Percentiles rank a stretch among this genome's conserved stretches.
phyloP scores from a whole-genome alignment of 2,797 vertebrate species.

The Benthosema pterotum region DNA sequence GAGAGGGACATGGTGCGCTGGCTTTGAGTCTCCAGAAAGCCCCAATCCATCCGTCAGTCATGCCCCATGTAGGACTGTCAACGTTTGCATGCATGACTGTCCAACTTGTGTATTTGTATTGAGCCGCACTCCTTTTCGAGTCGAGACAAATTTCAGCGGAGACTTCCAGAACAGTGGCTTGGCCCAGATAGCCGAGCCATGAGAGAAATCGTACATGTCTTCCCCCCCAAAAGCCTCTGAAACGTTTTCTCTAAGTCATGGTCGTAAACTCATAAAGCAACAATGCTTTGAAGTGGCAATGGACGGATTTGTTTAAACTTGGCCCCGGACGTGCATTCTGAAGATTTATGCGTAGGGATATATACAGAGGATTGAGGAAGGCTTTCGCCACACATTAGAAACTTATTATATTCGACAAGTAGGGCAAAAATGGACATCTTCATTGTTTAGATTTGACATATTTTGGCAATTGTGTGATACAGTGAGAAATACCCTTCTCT shows the following conservation, averaged over 20 bases:
- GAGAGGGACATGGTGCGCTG: conserved; percentile 36
- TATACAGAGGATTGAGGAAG: conserved; percentile 34
- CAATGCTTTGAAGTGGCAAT: conserved; percentile 70
- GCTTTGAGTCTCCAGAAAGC: conserved; percentile 39
- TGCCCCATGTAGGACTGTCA: conserved; percentile 33
- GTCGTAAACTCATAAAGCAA: conserved; percentile 65
- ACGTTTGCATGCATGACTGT: conserved; percentile 35
- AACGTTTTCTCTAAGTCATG: conserved; percentile 60
- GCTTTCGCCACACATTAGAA: conserved; percentile 46
- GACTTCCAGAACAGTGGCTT: conserved; percentile 69
- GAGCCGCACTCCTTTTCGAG: conserved; percentile 31
- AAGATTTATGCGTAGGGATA: conserved; percentile 55
- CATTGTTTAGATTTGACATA: conserved; percentile 40
- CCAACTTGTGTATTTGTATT: conserved; percentile 37
- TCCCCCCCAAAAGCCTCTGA: conserved; percentile 47
- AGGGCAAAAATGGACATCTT: conserved; percentile 41
- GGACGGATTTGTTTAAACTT: conserved; percentile 64
- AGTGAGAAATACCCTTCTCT: conserved; percentile 24
- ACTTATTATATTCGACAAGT: conserved; percentile 26
- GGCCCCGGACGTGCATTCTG: conserved; percentile 43
- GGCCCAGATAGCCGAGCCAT: conserved; percentile 37
- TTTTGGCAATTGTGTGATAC: conserved; percentile 27
- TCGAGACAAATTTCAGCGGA: conserved; percentile 35
- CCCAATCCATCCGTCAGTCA: conserved; percentile 31
- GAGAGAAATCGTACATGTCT: conserved; percentile 35